Evolutionary conservation across 2,113 vertebrate species (phyloP).

Genomic region (Heterotis niloticus): DNA sequence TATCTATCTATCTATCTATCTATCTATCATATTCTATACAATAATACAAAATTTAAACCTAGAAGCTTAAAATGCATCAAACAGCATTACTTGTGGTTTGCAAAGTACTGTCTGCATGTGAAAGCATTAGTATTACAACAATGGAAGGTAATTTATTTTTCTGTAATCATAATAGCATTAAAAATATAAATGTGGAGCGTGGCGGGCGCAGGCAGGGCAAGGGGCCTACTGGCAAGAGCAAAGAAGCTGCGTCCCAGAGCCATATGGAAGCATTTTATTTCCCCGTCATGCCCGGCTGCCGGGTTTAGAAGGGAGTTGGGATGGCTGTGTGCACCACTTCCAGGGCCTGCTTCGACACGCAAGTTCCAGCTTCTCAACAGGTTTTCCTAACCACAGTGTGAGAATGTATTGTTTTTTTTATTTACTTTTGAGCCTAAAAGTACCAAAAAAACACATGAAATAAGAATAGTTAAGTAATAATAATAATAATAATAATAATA

Average conservation of each 20-base stretch:
- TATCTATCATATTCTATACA: too few relatives aligned
- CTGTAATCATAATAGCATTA: conserved; percentile 21
- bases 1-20: too few relatives aligned
- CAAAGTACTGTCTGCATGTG: conserved; percentile 4
- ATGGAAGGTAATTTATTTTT: conserved; percentile 20
- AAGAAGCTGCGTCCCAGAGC: conserved; percentile 46
- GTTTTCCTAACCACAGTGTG: not conserved
- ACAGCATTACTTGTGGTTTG: not conserved
- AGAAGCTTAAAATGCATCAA: too few relatives aligned
- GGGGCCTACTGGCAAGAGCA: conserved; percentile 50
- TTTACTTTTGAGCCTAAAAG: not conserved
- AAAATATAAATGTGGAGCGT: conserved; percentile 29
- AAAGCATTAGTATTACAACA: conserved; percentile 6
- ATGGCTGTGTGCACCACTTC: not conserved
- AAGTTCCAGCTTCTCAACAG: not conserved
- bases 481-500: not conserved
- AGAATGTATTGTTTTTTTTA: not conserved
- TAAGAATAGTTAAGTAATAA: not conserved
- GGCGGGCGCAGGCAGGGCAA: conserved; percentile 40
- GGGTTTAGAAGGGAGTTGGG: not conserved
- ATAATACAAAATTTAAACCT: too few relatives aligned
- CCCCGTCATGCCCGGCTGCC: conserved; percentile 54
- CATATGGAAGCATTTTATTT: conserved; percentile 65
- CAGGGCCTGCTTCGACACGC: not conserved
- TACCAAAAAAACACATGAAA: not conserved